Percentiles rank a stretch among this genome's conserved stretches.
phyloP scores from a whole-genome alignment of 23 tunicate genomes.

The Clavelina lepadiformis region DNA sequence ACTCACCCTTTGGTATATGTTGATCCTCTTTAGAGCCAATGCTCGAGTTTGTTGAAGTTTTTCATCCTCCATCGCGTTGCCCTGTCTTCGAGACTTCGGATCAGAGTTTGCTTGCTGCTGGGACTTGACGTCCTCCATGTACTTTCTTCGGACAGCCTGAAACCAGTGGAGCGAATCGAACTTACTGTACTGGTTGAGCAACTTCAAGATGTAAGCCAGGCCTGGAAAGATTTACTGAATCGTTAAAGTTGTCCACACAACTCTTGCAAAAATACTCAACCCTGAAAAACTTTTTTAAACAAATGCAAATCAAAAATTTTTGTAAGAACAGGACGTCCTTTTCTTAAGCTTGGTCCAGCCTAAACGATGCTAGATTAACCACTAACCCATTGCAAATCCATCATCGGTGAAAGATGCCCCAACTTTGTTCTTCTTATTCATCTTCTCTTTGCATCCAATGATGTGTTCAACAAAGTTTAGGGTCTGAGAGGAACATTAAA shows the following conservation, averaged over 20 bases:
- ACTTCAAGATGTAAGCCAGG: constrained; percentile 83
- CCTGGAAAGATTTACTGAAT: constrained; percentile 30
- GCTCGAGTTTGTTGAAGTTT: constrained; percentile 71
- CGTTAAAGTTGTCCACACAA: too few species aligned
- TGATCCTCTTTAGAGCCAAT: constrained; percentile 76
- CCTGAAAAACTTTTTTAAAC: too few species aligned
- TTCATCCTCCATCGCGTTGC: constrained; percentile 41
- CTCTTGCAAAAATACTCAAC: too few species aligned
- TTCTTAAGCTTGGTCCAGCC: background rate
- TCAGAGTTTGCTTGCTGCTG: constrained; percentile 33
- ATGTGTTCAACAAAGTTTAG: constrained; percentile 85
- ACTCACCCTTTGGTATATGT: constrained; percentile 69
- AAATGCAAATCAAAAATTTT: background rate
- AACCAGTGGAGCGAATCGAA: constrained; percentile 92
- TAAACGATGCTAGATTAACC: background rate
- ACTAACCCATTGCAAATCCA: constrained; percentile 88
- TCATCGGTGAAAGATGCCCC: constrained; percentile 97
- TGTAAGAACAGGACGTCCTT: background rate
- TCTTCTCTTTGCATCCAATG: constrained; percentile 84
- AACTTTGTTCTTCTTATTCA: constrained; percentile 88
- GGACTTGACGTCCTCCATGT: constrained; percentile 28
- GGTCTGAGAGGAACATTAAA: constrained; percentile 37
- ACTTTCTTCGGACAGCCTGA: constrained; percentile 58
- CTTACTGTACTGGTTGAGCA: constrained; percentile 64
- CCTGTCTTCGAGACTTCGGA: constrained; percentile 2